Evolutionary conservation across 30 jellyfish, hydroid and myxozoan species (phyloP), one percentile per base, ranked within the genome.

Genomic region (Aurelia coerulea): DNA sequence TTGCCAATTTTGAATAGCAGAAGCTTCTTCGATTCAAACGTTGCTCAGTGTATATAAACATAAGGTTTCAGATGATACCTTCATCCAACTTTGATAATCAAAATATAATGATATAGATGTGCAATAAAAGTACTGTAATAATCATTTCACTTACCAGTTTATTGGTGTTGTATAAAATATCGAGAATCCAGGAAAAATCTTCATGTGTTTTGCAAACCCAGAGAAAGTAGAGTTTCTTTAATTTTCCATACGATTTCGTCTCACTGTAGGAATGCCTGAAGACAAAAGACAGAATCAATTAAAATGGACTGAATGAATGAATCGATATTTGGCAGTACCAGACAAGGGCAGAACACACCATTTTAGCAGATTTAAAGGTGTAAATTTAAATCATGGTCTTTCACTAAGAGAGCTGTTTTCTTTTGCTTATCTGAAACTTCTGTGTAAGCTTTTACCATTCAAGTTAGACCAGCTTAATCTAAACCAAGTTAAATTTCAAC

Each of bases 181-280:
- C 88, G 32, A 92, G 77, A 78, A 92, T 87, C 98, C 98, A 92
- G 6, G 93, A 56, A 23, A 92, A 81, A 41, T 92, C 98, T 59
- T 72, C 86, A 79, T 80, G 81, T 15, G 84, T 74, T 16, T 92
- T 88, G 84, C 98, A 87, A 49, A 88, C 96, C 98, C 98, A 92
- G 18, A 92, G 62, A 65, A 92, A 86, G 67, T 92, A 73, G 5
- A 92, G 33, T 53, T 81, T 85, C 80, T 83, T 88, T 80, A 92
- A 65, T 71, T 92, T 92, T n/a, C 91, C 96, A 60, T 74, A 80
- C 46, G 86, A 50, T 54, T 78, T 78, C 65, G 89, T 35, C 23
- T 41, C 63, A 31, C 85, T 78, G 39, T 70, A 75, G 5, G 78
- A 64, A 78, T 63, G 56, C 54, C 97, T 89, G 39, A 18, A 79